Percentiles rank a stretch among this genome's conserved stretches.
Evolutionary conservation across 2,113 vertebrate species (phyloP).

Genomic region (Apus apus): DNA sequence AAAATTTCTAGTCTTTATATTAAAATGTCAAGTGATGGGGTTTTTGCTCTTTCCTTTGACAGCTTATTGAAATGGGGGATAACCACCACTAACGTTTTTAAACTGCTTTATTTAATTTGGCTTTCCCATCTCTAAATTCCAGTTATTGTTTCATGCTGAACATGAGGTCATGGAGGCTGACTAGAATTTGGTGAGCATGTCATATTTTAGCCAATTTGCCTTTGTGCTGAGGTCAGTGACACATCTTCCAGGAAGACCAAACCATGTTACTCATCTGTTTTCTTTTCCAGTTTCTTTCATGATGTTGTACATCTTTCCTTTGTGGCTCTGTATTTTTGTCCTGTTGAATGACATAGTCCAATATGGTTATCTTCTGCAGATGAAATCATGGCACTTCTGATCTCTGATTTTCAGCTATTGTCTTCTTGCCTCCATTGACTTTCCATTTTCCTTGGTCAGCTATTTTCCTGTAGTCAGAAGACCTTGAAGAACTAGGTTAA

Average conservation of each 20-base stretch:
- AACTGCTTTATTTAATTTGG: conserved; percentile 34
- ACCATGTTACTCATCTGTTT: neutral
- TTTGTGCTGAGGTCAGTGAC: conserved; percentile 25
- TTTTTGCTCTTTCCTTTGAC: neutral
- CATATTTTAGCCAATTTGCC: neutral
- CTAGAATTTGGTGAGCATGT: neutral
- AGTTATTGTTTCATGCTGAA: conserved; percentile 21
- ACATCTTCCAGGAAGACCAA: conserved; percentile 28
- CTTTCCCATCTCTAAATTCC: conserved; percentile 22
- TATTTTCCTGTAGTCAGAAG: neutral
- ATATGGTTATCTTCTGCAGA: neutral
- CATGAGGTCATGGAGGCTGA: conserved; percentile 8
- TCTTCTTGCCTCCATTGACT: neutral
- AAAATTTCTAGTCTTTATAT: neutral
- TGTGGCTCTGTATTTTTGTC: neutral
- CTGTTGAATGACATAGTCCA: neutral
- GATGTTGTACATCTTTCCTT: neutral
- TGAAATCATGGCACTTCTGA: neutral
- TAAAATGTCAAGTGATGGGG: neutral
- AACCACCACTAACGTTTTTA: neutral
- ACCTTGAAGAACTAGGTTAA: neutral
- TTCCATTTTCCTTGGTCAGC: neutral
- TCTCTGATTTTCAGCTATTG: neutral
- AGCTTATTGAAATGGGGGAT: neutral
- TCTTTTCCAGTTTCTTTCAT: neutral